These are phyloP conservation scores for Ernsta delagoae DNA, from an alignment of 2,888 invertebrate species.

Conservation along the genomic window DNA sequence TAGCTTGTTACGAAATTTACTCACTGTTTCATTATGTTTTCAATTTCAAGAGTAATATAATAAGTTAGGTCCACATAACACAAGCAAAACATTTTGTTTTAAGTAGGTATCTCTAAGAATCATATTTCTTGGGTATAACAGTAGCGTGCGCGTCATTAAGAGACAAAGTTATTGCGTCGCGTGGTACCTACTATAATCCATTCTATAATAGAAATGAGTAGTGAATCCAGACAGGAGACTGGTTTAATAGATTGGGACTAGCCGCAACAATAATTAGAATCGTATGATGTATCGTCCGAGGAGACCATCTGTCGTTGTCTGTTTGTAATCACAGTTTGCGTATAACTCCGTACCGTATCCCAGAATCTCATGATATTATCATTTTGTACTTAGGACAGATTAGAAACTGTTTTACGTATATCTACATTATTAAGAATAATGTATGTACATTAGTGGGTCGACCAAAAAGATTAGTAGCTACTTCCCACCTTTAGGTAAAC, in stretches of 20 bases:
- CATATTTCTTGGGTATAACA: constrained; percentile 57
- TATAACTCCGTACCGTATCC: constrained; percentile 1
- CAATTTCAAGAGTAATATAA: no score
- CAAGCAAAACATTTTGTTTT: no score
- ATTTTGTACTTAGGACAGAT: no score
- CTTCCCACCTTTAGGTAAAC: no score
- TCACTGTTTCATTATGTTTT: no score
- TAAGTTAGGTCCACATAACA: no score
- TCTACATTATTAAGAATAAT: no score
- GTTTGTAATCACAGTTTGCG: constrained; percentile 41
- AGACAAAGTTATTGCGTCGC: constrained; percentile 66
- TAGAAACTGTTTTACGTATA: no score
- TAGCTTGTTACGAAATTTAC: no score
- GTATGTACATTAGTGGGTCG: no score
- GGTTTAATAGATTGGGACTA: constrained; percentile 72
- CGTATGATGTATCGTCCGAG: constrained; percentile 55
- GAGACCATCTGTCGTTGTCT: constrained; percentile 43
- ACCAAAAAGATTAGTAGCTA: no score
- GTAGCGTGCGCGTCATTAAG: constrained; percentile 66
- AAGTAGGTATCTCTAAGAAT: no score
- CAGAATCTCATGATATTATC: neutral
- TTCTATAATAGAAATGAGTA: constrained; percentile 67
- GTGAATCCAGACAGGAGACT: constrained; percentile 59
- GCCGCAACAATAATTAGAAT: constrained; percentile 72
- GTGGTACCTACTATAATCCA: constrained; percentile 54